phyloP scores from a whole-genome alignment of 2,888 invertebrate genomes.

The Eugnorisma glareosa region DNA sequence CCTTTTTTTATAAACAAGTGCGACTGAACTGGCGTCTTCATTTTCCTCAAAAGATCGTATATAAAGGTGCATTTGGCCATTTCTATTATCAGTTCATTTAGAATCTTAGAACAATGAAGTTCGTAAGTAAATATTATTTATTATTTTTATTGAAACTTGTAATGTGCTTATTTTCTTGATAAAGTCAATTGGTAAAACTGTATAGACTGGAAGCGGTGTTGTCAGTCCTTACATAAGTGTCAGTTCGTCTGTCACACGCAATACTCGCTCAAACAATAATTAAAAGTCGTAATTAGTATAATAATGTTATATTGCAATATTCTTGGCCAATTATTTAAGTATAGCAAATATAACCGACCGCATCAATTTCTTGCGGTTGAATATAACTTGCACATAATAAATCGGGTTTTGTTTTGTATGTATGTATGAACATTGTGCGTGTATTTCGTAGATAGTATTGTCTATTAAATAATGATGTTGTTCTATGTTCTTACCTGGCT shows the following conservation, averaged over 20 bases:
- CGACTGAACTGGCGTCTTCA: not conserved
- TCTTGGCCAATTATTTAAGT: too few species aligned
- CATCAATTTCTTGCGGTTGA: too few species aligned
- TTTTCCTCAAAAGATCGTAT: not conserved
- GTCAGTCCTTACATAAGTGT: not conserved
- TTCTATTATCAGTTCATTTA: not conserved
- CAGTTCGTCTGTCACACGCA: not conserved
- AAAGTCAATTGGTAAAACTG: not conserved
- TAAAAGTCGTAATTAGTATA: not conserved
- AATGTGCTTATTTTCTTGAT: not conserved
- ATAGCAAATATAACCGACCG: too few species aligned
- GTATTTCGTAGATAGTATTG: too few species aligned
- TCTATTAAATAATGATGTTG: too few species aligned
- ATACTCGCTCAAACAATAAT: not conserved
- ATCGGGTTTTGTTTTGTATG: not conserved
- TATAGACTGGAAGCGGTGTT: not conserved
- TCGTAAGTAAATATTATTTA: slow-evolving; percentile 23
- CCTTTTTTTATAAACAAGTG: not conserved
- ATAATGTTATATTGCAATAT: too few species aligned
- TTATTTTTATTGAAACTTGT: not conserved
- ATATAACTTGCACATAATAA: too few species aligned
- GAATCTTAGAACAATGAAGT: slow-evolving; percentile 35
- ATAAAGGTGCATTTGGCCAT: not conserved
- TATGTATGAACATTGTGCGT: not conserved
- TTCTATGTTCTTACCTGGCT: too few species aligned